Evolutionary conservation across 2,888 invertebrate species (phyloP).

Genomic region (Agapostemon virescens): DNA sequence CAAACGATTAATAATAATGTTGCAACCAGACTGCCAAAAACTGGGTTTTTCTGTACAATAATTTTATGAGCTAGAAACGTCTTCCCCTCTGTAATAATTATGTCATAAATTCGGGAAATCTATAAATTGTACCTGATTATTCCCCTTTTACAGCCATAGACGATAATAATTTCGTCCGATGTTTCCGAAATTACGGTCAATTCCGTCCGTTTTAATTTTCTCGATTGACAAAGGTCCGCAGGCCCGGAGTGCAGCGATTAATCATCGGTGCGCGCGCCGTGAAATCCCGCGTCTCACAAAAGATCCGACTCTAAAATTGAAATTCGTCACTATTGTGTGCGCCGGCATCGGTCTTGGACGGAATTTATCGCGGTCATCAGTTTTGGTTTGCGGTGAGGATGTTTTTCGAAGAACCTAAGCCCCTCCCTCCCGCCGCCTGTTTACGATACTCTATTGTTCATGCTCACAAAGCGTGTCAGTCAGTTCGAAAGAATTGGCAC

Average conservation of each 20-base stretch:
- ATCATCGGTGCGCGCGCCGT: neutral
- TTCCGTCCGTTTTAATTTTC: neutral
- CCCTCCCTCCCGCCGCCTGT: neutral
- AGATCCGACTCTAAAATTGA: neutral
- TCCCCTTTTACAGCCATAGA: too few relatives aligned
- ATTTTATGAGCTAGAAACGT: too few relatives aligned
- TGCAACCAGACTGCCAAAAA: too few relatives aligned
- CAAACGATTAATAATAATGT: too few relatives aligned
- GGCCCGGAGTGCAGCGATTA: neutral
- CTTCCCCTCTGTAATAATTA: too few relatives aligned
- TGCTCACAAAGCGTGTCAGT: conserved; percentile 32
- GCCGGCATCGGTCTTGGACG: neutral
- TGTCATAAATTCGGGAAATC: too few relatives aligned
- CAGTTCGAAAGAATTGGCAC: conserved; percentile 27
- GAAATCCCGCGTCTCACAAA: too few relatives aligned
- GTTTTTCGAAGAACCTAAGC: conserved; percentile 44
- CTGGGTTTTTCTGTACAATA: too few relatives aligned
- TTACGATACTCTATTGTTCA: conserved; percentile 41
- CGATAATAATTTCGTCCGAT: neutral
- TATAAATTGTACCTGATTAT: too few relatives aligned
- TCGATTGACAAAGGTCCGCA: neutral
- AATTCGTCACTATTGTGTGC: conserved; percentile 16
- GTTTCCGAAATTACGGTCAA: too few relatives aligned
- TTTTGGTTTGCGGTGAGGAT: conserved; percentile 35
- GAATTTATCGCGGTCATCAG: conserved; percentile 50